Conservation (phyloP, 2,113 vertebrate genomes). For the Sapayoa aenigma region DNA sequence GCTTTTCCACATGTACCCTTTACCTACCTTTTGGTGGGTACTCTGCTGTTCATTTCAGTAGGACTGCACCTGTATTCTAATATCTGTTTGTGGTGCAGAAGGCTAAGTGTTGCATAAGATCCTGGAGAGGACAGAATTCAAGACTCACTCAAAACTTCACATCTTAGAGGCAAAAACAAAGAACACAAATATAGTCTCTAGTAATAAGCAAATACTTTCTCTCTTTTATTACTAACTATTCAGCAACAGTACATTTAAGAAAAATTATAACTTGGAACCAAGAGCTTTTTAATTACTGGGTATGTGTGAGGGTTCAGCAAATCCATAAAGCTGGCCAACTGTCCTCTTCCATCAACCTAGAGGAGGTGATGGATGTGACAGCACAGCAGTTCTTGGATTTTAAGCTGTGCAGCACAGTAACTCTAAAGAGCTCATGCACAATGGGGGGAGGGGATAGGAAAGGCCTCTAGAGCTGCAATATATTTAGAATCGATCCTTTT, state of each 20-base stretch:
- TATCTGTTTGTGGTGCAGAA: background rate
- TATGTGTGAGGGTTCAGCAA: background rate
- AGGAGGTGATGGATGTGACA: constrained; percentile 34
- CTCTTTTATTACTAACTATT: background rate
- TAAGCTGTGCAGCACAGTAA: constrained; percentile 11
- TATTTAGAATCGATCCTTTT: constrained; percentile 49
- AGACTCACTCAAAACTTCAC: background rate
- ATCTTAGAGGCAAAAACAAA: background rate
- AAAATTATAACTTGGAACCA: background rate
- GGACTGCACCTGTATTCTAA: background rate
- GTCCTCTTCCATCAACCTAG: constrained; percentile 55
- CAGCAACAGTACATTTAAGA: background rate
- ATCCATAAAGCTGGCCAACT: constrained; percentile 49
- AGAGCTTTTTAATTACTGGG: constrained; percentile 48
- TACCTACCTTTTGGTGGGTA: background rate
- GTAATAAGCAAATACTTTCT: background rate
- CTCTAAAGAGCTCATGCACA: constrained; percentile 32
- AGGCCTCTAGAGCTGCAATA: background rate
- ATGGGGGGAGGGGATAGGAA: background rate
- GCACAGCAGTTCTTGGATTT: constrained; percentile 43
- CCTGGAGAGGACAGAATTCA: background rate
- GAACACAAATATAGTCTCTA: background rate
- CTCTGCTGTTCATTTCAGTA: background rate
- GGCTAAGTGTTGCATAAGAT: background rate
- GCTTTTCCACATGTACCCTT: background rate